Evolutionary conservation across 2,797 vertebrate genomes (phyloP).

Genomic region (Girardinus metallicus): DNA sequence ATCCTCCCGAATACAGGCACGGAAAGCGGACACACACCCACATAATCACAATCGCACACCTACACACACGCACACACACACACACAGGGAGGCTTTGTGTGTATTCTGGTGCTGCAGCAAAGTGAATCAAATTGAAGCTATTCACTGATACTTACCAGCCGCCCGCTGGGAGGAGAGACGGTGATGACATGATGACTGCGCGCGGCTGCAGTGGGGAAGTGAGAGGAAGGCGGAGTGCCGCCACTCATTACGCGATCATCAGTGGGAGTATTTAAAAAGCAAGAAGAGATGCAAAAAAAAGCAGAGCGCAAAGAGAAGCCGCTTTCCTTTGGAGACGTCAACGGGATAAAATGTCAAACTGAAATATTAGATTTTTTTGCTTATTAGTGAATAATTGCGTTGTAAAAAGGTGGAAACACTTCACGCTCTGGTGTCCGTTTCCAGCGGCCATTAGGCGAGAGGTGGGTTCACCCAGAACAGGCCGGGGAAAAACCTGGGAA

Average conservation of each 20-base stretch:
- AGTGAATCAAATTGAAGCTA: constrained; percentile 55
- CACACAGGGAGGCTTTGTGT: constrained; percentile 44
- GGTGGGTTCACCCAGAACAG: background rate
- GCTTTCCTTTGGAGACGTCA: background rate
- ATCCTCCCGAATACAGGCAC: constrained; percentile 53
- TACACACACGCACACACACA: constrained; percentile 8
- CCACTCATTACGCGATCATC: constrained; percentile 24
- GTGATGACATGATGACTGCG: constrained; percentile 37
- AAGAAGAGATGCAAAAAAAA: background rate
- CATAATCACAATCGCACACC: constrained; percentile 38
- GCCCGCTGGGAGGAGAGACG: constrained; percentile 35
- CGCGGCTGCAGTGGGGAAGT: constrained; percentile 13
- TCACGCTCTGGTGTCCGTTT: background rate
- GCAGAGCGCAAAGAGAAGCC: background rate
- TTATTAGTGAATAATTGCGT: background rate
- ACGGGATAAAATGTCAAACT: background rate
- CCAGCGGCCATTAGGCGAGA: background rate
- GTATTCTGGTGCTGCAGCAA: constrained; percentile 40
- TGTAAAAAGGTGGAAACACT: background rate
- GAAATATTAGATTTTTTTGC: background rate
- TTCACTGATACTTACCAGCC: constrained; percentile 53
- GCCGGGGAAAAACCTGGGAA: background rate
- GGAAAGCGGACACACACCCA: constrained; percentile 39
- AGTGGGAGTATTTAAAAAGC: constrained; percentile 15
- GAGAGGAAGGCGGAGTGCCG: constrained; percentile 16